Evolutionary conservation across 2,888 invertebrate genomes (phyloP), one percentile per base, ranked within the genome.

Genomic region (Oxytorus armatus): DNA sequence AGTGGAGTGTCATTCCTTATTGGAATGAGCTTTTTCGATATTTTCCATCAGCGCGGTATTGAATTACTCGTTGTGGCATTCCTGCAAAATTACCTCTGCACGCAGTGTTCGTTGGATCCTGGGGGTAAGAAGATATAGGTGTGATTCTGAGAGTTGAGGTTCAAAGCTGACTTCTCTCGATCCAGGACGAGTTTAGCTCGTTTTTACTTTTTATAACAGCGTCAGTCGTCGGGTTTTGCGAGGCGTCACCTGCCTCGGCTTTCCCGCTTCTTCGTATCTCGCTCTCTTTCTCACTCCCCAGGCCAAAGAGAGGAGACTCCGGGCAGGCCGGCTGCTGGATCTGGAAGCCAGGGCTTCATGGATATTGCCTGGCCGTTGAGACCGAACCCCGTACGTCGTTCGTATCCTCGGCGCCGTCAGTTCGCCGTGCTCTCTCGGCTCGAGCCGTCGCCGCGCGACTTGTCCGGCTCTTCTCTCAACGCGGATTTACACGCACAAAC

Each of bases 371-470:
- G 55, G 36, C 59, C 7, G 7, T 25, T 7, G 53, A 44, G 44
- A 4, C 16, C 16, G 49, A 16, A 10, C 65, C 79, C 83, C 83
- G 83, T 79, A 16, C 82, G 66, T 75, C 80, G 77, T 75, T 55
- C 65, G 74, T 65, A 55, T 74, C 44, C 70, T 72, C 81, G 80
- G 77, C 80, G 68, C 61, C 77, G 81, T 83, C 83, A 83, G 84
- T 84, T 83, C 73, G 76, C 84, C 79, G 83, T 76, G 79, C 80
- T 83, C 83, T 75, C 83, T 83, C 84, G 83, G 82, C 84, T 83
- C 82, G 83, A 82, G 79, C 81, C 82, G 84, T 83, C 80, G 77
- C 73, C 74, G 51, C 69, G 63, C 78, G 77, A 69, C 73, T 61
- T 76, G 66, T 77, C 74, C 79, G 73, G 76, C 74, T 55, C 72